Evolutionary conservation across 1,140 invertebrate species (phyloP).

Genomic region (Scaptomyza pallida): DNA sequence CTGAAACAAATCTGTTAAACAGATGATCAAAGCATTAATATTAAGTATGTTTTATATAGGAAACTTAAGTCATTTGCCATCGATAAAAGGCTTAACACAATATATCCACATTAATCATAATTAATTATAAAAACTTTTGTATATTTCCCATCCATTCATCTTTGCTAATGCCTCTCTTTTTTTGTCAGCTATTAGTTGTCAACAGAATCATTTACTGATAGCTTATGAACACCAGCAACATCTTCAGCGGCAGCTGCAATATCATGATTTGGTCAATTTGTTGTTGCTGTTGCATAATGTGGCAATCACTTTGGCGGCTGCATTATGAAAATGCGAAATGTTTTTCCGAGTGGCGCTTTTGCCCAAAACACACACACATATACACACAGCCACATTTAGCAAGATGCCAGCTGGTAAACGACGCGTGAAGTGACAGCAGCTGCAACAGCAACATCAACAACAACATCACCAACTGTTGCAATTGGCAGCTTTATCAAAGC

Average conservation of each 20-base stretch:
- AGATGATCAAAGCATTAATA: too few relatives aligned
- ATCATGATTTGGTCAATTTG: conserved; percentile 24
- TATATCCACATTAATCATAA: not conserved
- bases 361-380: conserved; percentile 15
- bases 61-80: too few relatives aligned
- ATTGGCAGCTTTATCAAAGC: conserved; percentile 63
- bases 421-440: conserved; percentile 29
- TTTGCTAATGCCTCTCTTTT: too few relatives aligned
- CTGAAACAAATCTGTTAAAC: too few relatives aligned
- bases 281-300: conserved; percentile 33
- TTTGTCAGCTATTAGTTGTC: not conserved
- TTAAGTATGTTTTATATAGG: too few relatives aligned
- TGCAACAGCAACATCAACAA: conserved; percentile 23
- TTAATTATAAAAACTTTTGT: not conserved
- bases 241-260: conserved; percentile 14
- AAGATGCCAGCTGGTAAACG: conserved; percentile 30
- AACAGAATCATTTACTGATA: conserved; percentile 1
- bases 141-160: too few relatives aligned
- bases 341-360: conserved; percentile 50
- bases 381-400: conserved; percentile 5
- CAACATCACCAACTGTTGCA: conserved; percentile 43
- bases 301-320: conserved; percentile 30
- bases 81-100: too few relatives aligned
- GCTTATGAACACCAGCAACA: conserved; percentile 1
- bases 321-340: conserved; percentile 41